phyloP scores from a whole-genome alignment of 1,140 invertebrate genomes.

The Cotesia vestalis region DNA sequence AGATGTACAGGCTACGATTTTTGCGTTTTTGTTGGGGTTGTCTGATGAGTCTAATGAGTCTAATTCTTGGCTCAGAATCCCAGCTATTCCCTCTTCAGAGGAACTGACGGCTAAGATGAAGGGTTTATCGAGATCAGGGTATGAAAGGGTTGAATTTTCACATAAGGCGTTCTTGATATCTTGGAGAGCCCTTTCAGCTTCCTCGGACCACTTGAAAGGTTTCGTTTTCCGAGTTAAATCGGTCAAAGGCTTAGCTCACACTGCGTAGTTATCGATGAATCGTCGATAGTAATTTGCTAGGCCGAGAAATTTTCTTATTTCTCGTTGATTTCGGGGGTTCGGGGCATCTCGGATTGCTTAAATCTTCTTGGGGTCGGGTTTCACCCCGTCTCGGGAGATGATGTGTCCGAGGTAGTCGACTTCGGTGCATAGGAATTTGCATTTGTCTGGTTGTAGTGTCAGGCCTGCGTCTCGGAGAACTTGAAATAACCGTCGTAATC shows the following conservation, averaged over 20 bases:
- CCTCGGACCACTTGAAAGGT: not conserved
- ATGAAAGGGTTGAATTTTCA: no score
- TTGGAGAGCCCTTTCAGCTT: not conserved
- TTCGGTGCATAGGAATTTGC: conserved; percentile 28
- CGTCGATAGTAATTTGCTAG: not conserved
- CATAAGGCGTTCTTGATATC: no score
- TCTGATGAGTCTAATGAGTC: no score
- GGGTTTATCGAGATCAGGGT: no score
- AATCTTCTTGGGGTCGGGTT: not conserved
- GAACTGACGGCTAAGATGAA: no score
- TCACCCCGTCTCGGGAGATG: not conserved
- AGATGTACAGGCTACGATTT: conserved; percentile 37
- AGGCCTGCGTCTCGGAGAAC: not conserved
- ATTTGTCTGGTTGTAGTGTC: conserved; percentile 24
- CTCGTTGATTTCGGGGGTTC: not conserved
- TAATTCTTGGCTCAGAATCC: no score
- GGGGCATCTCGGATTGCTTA: not conserved
- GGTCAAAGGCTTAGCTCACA: not conserved
- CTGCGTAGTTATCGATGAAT: not conserved
- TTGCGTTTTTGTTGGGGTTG: not conserved
- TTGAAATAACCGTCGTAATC: not conserved
- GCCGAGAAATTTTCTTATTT: conserved; percentile 23
- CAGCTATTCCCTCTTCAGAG: no score
- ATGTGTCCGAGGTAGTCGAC: conserved; percentile 50
- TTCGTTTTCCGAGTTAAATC: not conserved